Evolutionary conservation across 2,888 invertebrate species (phyloP), one percentile per base, ranked within the genome.

Genomic region (Oxyteleia sp.): DNA sequence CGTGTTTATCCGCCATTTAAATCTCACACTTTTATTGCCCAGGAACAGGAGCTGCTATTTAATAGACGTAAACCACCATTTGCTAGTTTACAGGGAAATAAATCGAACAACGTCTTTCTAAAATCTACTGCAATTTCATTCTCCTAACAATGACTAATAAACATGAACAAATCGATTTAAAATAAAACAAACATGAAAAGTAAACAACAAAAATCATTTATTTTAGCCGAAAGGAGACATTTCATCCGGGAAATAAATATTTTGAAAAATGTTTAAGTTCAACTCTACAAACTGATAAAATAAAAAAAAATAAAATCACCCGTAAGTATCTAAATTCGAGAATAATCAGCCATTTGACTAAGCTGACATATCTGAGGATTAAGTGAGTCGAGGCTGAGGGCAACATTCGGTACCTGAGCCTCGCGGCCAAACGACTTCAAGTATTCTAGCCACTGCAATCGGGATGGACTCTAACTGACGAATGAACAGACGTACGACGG

Each of bases 351-450:
- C 47, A 32, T 63, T 75, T 47, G 38, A 55, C 81, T 75, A 81
- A 84, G 71, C 61, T 72, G 76, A 76, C 76, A 66, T 78, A 71
- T 78, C 71, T 61, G 51, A 10, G 81, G 82, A 85, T 85, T 84
- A 85, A 59, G 45, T 63, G 57, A 26, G 68, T 43, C 41, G 18
- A 82, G 78, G 75, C 78, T 66, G 76, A 71, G 76, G 55, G 85
- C 53, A 68, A 26, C 69, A 81, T 68, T 64, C 75, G 86, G 85
- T 90, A 91, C 91, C 91, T 91, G 91, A 90, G 86, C 80, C 85
- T 23, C 35, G 72, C 68, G 49, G 61, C 63, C 66, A 35, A 32
- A 76, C 71, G 75, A 71, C 72, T 72, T 61, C 49, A 61, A 85
- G 81, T 84, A 55, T 69, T 66, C 59, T 35, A 74, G 72, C 59